A percentile compares a stretch with the other conserved stretches of the same genome.
These are phyloP conservation scores for human (Homo sapiens) DNA, from an alignment of 2,113 vertebrate species.

Conservation along the genomic window DNA sequence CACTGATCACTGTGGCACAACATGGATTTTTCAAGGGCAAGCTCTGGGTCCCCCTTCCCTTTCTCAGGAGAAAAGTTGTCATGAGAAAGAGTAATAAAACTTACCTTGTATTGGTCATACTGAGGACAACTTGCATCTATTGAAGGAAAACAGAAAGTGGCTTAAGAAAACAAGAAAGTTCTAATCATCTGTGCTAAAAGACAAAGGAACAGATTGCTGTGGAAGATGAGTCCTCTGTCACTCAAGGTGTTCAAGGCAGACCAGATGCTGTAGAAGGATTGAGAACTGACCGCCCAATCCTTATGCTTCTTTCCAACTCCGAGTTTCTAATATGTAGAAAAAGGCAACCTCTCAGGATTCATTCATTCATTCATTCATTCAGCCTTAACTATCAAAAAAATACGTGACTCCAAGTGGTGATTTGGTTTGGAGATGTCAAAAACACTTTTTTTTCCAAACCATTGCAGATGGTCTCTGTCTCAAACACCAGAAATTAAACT, in stretches of 20 bases:
- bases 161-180: neutral
- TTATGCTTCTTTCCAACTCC: neutral
- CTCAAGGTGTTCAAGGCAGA: neutral
- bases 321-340: neutral
- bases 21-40: neutral
- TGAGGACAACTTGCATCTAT: neutral
- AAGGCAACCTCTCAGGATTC: neutral
- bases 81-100: neutral
- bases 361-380: neutral
- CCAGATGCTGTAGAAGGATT: neutral
- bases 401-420: neutral
- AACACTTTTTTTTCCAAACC: neutral
- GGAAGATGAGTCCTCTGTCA: neutral
- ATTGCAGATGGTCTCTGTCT: neutral
- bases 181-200: neutral
- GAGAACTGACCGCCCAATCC: neutral
- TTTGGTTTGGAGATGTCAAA: constrained; percentile 25
- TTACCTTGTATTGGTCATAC: neutral
- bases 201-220: neutral
- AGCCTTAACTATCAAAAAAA: constrained; percentile 39
- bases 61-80: neutral
- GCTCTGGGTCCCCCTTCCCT: neutral
- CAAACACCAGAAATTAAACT: constrained; percentile 3
- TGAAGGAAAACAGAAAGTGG: neutral
- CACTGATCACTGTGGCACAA: neutral